Conservation (phyloP, 2,113 vertebrate species). For the Pachyramphus minor region DNA sequence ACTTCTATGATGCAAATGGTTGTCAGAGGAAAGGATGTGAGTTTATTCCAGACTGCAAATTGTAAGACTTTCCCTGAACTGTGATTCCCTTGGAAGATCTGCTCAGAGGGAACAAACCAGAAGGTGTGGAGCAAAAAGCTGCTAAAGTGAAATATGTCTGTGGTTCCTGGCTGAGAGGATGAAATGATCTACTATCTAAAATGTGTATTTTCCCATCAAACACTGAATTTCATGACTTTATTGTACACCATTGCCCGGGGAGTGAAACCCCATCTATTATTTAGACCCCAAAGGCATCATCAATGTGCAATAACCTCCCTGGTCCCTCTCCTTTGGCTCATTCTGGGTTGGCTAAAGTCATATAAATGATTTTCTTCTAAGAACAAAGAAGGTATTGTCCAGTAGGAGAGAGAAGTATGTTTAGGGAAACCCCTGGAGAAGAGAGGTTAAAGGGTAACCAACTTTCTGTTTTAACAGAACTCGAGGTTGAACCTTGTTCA, state of each 20-base stretch:
- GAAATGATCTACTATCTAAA: neutral
- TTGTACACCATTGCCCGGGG: neutral
- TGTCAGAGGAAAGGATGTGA: neutral
- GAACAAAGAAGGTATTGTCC: neutral
- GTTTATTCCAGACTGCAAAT: neutral
- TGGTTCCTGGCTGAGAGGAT: neutral
- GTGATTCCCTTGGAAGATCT: neutral
- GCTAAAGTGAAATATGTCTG: neutral
- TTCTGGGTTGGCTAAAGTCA: neutral
- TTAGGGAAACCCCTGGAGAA: neutral
- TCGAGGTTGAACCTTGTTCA: neutral
- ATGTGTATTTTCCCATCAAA: neutral
- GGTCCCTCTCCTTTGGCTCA: neutral
- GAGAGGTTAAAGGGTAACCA: neutral
- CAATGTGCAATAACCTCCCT: neutral
- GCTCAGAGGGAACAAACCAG: neutral
- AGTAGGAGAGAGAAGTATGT: neutral
- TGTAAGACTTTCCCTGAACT: neutral
- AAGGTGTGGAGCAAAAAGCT: neutral
- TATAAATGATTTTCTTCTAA: neutral
- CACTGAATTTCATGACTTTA: neutral
- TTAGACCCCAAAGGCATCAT: neutral
- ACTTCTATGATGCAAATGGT: neutral
- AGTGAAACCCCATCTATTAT: neutral
- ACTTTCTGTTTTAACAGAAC: neutral